Evolutionary conservation across 2,797 vertebrate genomes (phyloP).

Genomic region (Hypotaenidia philippensis): DNA sequence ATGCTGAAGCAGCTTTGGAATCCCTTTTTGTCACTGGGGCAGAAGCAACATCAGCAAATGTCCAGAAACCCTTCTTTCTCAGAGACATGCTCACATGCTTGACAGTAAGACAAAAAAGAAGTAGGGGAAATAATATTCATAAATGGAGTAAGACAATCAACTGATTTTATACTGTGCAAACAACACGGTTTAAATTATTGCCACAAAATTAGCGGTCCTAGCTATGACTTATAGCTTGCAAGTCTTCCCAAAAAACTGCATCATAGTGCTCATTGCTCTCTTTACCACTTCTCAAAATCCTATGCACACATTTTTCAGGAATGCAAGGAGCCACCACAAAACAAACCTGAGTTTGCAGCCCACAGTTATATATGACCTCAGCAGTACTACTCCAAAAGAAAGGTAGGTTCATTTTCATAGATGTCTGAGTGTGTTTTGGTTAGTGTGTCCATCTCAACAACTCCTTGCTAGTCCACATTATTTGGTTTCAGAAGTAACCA

Average conservation of each 20-base stretch:
- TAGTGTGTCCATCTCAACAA: background rate
- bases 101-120: background rate
- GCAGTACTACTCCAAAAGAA: background rate
- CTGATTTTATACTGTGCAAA: background rate
- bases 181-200: background rate
- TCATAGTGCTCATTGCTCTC: background rate
- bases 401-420: background rate
- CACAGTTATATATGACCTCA: background rate
- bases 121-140: background rate
- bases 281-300: background rate
- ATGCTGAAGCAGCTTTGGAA: background rate
- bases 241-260: background rate
- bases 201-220: background rate
- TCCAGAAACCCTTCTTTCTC: background rate
- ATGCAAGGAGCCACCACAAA: background rate
- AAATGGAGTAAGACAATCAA: background rate
- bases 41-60: background rate
- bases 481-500: background rate
- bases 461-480: background rate
- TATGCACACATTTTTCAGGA: background rate
- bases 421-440: background rate
- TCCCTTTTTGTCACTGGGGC: background rate
- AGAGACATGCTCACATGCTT: background rate
- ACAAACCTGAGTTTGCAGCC: background rate
- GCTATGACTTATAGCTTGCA: background rate